phyloP scores from a whole-genome alignment of 2,888 invertebrate species.

The Drosophila paracracens region DNA sequence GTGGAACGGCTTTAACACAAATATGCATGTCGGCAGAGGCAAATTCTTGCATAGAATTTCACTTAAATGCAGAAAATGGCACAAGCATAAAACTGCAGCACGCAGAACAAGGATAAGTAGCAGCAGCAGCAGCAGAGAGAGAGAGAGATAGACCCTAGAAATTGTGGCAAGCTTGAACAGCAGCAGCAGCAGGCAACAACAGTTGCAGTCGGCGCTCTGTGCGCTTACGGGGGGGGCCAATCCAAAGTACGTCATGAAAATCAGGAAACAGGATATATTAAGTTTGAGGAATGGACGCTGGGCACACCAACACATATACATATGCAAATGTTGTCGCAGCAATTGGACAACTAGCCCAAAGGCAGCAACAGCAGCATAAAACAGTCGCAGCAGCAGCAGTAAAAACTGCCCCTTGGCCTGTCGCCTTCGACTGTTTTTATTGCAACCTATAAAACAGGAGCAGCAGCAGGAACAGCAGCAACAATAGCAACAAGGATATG shows the following conservation, averaged over 20 bases:
- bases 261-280: conserved; percentile 80
- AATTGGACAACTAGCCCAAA: conserved; percentile 67
- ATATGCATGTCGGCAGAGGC: conserved; percentile 76
- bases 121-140: conserved; percentile 10
- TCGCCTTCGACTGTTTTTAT: conserved; percentile 77
- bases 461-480: conserved; percentile 34
- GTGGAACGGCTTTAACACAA: conserved; percentile 75
- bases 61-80: conserved; percentile 80
- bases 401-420: conserved; percentile 74
- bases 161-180: conserved; percentile 60
- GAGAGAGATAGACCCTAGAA: conserved; percentile 46
- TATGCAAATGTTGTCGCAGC: conserved; percentile 71
- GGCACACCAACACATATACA: conserved; percentile 56
- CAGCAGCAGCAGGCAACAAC: conserved; percentile 3
- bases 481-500: conserved; percentile 54
- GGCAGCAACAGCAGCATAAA: conserved; percentile 50
- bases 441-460: conserved; percentile 75
- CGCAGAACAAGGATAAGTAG: conserved; percentile 35
- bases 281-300: conserved; percentile 74
- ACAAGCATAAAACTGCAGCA: conserved; percentile 62
- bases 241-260: conserved; percentile 77
- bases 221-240: conserved; percentile 50
- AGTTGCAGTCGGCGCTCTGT: conserved; percentile 17
- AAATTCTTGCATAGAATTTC: conserved; percentile 80
- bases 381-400: conserved; percentile 41